Base-by-base conservation (phyloP, 1,140 invertebrate genomes). In the Drosophila triauraria region DNA sequence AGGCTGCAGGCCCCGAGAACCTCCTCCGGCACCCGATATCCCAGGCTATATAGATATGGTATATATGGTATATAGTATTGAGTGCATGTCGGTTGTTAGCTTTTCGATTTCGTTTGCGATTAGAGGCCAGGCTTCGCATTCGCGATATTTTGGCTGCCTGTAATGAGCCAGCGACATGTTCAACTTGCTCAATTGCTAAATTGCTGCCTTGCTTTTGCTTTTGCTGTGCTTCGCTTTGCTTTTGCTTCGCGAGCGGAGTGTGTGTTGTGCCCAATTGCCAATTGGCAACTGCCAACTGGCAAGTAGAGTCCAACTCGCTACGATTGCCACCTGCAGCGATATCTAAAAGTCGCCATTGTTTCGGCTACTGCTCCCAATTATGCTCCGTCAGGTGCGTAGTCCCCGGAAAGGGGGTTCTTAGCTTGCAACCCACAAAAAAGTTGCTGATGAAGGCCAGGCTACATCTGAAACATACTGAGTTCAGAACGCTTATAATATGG, bases 91-190 rank as follows among this genome's bases (percentile, higher is more conserved):
- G 51, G 61, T 43, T 51, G 57, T 67, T 69, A 44, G 60, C 56
- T 80, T 71, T 84, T 78, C 75, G 82, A 87, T 87, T 87, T 86
- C 71, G 70, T 87, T 88, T 83, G 53, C 77, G 83, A 87, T 87
- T 80, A 86, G 68, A 69, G 65, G 44, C 69, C 51, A 71, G 77
- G 50, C 60, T 40, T 40, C 30, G 38, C 58, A 63, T 30, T 60
- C 25, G 35, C 64, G 38, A 72, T 72, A 60, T 72, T 56, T 72
- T 60, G 67, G 46, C 44, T 43, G 70, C 46, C 69, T 51, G 57
- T 77, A 77, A 77, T 77, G 75, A 77, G 75, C 75, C 40, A 58
- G 51, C 64, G 58, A 78, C 75, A 78, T 72, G 70, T 71, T 72
- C 67, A 78, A 56, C 75, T 62, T 70, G 75, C 75, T 68, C 57